Conservation (phyloP, 2,797 vertebrate genomes). For the Liasis olivaceus region DNA sequence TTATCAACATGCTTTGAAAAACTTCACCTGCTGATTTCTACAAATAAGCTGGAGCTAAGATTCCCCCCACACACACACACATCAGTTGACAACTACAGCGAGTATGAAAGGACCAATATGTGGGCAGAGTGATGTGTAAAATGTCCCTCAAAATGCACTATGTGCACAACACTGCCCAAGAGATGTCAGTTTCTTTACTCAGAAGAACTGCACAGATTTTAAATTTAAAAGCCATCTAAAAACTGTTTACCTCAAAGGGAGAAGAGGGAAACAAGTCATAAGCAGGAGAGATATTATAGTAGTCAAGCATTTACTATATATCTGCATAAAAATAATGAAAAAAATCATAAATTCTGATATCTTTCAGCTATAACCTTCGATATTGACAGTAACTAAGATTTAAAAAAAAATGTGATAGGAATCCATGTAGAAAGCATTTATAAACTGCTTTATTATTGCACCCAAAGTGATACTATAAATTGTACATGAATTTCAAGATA, state of each 20-base stretch:
- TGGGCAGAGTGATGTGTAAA: background rate
- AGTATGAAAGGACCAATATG: background rate
- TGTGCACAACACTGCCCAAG: background rate
- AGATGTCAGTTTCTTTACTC: background rate
- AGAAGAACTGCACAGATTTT: background rate
- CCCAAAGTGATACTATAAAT: background rate
- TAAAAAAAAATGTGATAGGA: slow-evolving; percentile 33
- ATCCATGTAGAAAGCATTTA: slow-evolving; percentile 17
- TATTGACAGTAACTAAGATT: slow-evolving; percentile 33
- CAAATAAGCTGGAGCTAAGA: background rate
- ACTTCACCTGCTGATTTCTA: background rate
- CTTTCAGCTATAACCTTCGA: slow-evolving; percentile 36
- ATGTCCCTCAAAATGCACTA: background rate
- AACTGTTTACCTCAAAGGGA: background rate
- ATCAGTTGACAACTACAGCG: background rate
- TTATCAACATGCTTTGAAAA: background rate
- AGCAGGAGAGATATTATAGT: background rate
- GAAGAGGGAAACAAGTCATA: background rate
- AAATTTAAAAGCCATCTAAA: background rate
- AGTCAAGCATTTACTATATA: slow-evolving; percentile 37
- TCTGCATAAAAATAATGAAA: slow-evolving; percentile 45
- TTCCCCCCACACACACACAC: background rate
- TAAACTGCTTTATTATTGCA: slow-evolving; percentile 26
- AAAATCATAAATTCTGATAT: slow-evolving; percentile 45
- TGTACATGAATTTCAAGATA: slow-evolving; percentile 34